Base-by-base conservation (phyloP, 2,888 invertebrate genomes). In the Dicycla oo region DNA sequence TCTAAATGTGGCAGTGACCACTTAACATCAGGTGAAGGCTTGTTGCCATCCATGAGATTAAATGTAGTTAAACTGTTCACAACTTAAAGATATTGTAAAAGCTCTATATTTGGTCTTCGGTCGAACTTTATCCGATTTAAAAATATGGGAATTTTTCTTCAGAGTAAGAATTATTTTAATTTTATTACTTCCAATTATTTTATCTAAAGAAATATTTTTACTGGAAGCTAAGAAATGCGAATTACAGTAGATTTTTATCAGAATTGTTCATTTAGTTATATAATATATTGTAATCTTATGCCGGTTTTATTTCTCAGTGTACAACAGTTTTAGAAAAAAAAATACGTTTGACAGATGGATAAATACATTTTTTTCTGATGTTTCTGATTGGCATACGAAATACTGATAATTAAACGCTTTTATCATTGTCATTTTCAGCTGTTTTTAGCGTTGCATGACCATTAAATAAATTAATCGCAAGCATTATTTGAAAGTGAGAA, bases 101-200 rank as follows among this genome's bases (percentile, higher is more conserved):
- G 15, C 6, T n/a, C 20, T 53, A 11, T 11, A 45, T 34, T 68
- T 34, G 15, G 15, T 45, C n/a, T 15, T 8, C 0, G 20, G 23
- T 3, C 15, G 20, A 64, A 38, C 15, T 64, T 26, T 47, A 47
- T 47, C 15, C 3, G 26, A 47, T 30, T 40, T 20, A 4, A 23
- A 49, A 56, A 30, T 40, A 15, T 10, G 3, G 7, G 7, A 49
- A 49, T n/a, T 34, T 43, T 43, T 18, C 8, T 13, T 15, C 11
- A 15, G 26, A 30, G 20, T 8, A 5, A 20, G 5, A 58, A 5
- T 30, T 11, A 43, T 43, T 51, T 23, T 38, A 26, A n/a, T 10
- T 11, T 5, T 45, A 69, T 38, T 45, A 40, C 43, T 34, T 8
- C 4, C 56, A 56, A 43, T 49, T 49, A 57, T 70, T 57, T 18